Base-by-base conservation (phyloP, 1,140 invertebrate species). In the Papilio xuthus region DNA sequence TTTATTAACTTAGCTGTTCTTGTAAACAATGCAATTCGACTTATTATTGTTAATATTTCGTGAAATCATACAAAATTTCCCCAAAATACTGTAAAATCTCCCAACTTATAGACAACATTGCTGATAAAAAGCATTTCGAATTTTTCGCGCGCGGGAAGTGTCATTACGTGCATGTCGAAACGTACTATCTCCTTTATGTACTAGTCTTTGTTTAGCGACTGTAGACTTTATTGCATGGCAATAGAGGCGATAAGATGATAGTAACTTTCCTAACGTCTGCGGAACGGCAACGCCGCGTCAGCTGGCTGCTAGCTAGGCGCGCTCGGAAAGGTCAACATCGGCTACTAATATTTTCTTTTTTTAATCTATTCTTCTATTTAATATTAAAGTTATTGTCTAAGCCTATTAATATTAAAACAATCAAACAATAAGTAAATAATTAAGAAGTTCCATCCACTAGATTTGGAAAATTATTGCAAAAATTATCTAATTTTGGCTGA, bases 71-170 rank as follows among this genome's bases (percentile, higher is more conserved):
- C 60, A 67, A 67, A 28, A 67, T 67, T 60, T 67, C 60, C 60
- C 60, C 12, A 80, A 82, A 86, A 82, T 78, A 42, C 23, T 23
- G 78, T 78, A 81, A 75, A 82, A 83, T 74, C 83, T 80, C 79
- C 81, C 85, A 86, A 92, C 90, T 4, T 20, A 56, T 60, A 60
- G 56, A 60, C 56, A 60, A 26, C 56, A 60, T 26, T 26, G 56
- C 23, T 92, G 92, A 93, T 92, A 93, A 92, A 91, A 92, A 90
- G 81, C 82, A 89, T 89, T 93, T 93, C 90, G 88, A 92, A 93
- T 92, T 93, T 93, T 93, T 92, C 91, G 91, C 92, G 91, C 92
- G 92, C 92, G 92, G 89, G 90, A 93, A 92, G 87, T 87, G 83
- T 85, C 86, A 82, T 81, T 78, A 67, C 79, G 81, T 60, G 37